Conservation (phyloP, 2,113 vertebrate genomes). For the Gallinago media region DNA sequence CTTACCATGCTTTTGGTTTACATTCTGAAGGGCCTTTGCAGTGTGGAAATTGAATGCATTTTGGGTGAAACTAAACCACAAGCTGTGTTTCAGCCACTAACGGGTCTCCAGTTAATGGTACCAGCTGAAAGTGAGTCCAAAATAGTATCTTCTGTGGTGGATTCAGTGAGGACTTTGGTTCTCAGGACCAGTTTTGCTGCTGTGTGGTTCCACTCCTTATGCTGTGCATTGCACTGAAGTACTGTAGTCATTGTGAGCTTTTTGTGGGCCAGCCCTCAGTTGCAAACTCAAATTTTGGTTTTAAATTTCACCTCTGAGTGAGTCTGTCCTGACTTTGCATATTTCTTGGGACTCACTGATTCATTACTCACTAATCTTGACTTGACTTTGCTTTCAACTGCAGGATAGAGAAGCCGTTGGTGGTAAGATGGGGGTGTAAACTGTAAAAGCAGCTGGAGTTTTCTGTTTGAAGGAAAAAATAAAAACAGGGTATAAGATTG, state of each 20-base stretch:
- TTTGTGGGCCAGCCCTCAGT: not conserved
- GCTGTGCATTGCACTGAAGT: not conserved
- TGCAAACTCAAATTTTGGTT: not conserved
- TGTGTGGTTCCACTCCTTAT: rapidly evolving
- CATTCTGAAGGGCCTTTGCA: not conserved
- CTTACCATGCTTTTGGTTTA: not conserved
- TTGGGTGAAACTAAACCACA: not conserved
- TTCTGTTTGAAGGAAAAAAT: not conserved
- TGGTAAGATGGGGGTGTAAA: not conserved
- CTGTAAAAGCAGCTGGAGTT: not conserved
- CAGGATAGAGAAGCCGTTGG: not conserved
- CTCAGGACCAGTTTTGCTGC: not conserved
- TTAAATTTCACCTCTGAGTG: not conserved
- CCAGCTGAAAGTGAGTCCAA: not conserved
- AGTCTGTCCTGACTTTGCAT: not conserved
- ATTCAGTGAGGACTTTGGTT: not conserved
- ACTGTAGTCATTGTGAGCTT: not conserved
- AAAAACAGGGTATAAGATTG: not conserved
- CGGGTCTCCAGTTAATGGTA: not conserved
- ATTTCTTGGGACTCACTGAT: not conserved
- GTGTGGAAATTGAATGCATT: not conserved
- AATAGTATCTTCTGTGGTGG: not conserved
- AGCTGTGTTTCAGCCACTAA: not conserved
- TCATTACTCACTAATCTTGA: not conserved
- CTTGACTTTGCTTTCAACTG: not conserved